Evolutionary conservation across 2,113 vertebrate species (phyloP).

Genomic region (Larimichthys polyactis): DNA sequence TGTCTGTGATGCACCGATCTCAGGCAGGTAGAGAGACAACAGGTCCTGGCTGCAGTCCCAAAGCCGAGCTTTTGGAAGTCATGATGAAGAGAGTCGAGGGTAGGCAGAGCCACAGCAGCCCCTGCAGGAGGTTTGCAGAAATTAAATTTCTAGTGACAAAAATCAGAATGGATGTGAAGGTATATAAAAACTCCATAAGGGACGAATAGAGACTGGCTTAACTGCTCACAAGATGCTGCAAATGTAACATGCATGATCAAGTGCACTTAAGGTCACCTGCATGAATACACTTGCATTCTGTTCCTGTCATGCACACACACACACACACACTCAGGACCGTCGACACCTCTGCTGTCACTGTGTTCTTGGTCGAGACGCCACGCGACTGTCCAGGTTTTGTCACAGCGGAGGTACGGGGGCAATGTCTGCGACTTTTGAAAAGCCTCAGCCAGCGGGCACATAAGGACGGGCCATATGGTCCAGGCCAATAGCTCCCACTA

Average conservation of each 20-base stretch:
- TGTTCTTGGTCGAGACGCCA: constrained; percentile 14
- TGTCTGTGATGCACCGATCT: constrained; percentile 35
- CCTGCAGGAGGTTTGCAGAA: constrained; percentile 80
- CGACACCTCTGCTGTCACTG: background rate
- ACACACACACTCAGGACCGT: background rate
- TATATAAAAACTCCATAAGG: background rate
- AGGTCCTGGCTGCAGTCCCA: constrained; percentile 64
- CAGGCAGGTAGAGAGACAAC: constrained; percentile 69
- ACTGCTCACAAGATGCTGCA: background rate
- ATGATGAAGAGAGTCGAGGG: constrained; percentile 35
- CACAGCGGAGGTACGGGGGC: constrained; percentile 45
- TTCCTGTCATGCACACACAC: constrained; percentile 3
- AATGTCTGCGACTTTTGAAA: constrained; percentile 40
- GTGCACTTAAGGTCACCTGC: background rate
- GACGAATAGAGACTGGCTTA: background rate
- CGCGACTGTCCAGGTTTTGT: constrained; percentile 44
- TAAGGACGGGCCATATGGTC: constrained; percentile 76
- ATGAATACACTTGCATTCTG: background rate
- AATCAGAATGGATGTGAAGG: background rate
- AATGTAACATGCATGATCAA: background rate
- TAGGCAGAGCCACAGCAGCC: constrained; percentile 85
- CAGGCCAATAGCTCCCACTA: constrained; percentile 42
- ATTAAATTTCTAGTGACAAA: constrained; percentile 33
- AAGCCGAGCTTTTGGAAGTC: constrained; percentile 51
- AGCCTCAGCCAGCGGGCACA: constrained; percentile 69